phyloP scores from a whole-genome alignment of 1,140 invertebrate species.

The Pentalonia nigronervosa region DNA sequence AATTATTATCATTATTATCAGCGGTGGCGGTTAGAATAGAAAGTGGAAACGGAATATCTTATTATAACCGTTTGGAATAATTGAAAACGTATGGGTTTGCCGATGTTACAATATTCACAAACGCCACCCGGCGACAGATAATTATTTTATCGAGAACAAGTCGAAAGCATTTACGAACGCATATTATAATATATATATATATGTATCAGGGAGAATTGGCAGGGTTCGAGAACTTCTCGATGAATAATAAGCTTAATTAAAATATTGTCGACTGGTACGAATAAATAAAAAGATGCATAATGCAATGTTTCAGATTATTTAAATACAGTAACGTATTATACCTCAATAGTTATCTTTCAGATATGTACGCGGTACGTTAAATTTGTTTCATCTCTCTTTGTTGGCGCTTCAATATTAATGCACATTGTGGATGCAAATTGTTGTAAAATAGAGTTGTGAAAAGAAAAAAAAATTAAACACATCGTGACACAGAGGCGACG shows the following conservation, averaged over 20 bases:
- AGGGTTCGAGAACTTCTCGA: background rate
- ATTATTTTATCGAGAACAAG: constrained; percentile 12
- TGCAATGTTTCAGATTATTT: background rate
- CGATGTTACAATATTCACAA: background rate
- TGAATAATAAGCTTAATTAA: constrained; percentile 20
- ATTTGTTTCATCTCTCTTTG: constrained; percentile 28
- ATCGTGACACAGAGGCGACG: background rate
- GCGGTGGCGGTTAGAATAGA: background rate
- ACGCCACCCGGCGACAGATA: background rate
- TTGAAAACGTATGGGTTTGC: background rate
- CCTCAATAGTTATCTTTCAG: constrained; percentile 31
- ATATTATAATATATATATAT: background rate
- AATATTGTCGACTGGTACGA: constrained; percentile 20
- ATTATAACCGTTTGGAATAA: background rate
- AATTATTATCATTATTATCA: background rate
- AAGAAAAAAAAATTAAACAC: background rate
- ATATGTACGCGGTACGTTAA: background rate
- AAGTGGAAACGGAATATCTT: background rate
- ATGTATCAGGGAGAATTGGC: background rate
- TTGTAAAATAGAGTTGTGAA: constrained; percentile 14
- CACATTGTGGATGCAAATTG: constrained; percentile 30
- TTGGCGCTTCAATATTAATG: constrained; percentile 33
- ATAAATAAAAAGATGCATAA: constrained; percentile 22
- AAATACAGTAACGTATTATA: background rate
- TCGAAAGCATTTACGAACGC: background rate